A percentile compares a stretch with the other conserved stretches of the same genome.
Evolutionary conservation across 2,113 vertebrate species (phyloP).

Genomic region (Anolis carolinensis): DNA sequence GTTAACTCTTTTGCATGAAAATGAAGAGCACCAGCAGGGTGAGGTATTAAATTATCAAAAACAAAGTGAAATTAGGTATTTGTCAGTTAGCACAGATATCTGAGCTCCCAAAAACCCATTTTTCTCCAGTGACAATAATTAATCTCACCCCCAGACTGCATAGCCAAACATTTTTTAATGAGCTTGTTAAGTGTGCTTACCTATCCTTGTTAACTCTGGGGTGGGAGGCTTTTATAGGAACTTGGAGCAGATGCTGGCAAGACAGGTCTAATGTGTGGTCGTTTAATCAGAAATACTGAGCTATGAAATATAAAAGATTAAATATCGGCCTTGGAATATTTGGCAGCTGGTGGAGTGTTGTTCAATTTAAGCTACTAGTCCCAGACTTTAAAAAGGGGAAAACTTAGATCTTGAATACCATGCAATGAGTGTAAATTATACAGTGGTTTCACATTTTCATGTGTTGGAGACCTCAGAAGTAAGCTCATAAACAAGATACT

Average conservation of each 20-base stretch:
- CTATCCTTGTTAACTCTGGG: slow-evolving; percentile 18
- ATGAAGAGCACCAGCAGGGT: neutral
- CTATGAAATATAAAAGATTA: slow-evolving; percentile 44
- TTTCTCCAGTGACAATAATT: slow-evolving; percentile 31
- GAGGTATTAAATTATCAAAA: neutral
- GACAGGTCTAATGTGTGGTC: slow-evolving; percentile 35
- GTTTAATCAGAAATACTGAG: slow-evolving; percentile 22
- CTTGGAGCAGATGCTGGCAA: slow-evolving; percentile 30
- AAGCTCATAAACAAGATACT: slow-evolving; percentile 87
- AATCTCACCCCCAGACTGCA: slow-evolving; percentile 19
- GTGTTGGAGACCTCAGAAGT: slow-evolving; percentile 82
- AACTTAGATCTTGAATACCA: slow-evolving; percentile 70
- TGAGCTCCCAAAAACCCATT: slow-evolving; percentile 14
- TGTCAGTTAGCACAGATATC: slow-evolving; percentile 20
- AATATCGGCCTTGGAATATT: slow-evolving; percentile 22
- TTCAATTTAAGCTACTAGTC: slow-evolving; percentile 44
- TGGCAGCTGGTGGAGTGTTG: neutral
- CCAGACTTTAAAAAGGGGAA: slow-evolving; percentile 52
- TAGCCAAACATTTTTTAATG: slow-evolving; percentile 28
- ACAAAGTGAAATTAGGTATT: neutral
- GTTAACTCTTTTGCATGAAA: neutral
- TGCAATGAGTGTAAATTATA: slow-evolving; percentile 80
- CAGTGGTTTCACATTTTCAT: slow-evolving; percentile 84
- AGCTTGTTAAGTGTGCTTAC: slow-evolving; percentile 28
- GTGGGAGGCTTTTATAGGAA: neutral